These are phyloP conservation scores for Penaeus indicus DNA, from an alignment of 1,140 invertebrate species.

Conservation along the genomic window DNA sequence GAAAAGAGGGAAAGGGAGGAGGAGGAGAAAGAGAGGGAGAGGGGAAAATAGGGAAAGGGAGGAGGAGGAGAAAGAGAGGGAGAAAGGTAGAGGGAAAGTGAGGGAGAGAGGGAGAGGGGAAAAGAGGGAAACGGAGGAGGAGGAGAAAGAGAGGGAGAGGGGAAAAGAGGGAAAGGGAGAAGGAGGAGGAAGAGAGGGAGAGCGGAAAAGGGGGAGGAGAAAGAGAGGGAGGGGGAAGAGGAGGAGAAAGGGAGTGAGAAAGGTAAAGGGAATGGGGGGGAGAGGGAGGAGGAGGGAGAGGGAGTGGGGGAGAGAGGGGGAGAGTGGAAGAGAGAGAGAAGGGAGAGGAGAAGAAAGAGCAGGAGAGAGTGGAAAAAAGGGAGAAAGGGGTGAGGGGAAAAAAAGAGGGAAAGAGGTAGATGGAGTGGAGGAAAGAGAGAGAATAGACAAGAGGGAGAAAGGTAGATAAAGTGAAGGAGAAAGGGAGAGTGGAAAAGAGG, in stretches of 20 bases:
- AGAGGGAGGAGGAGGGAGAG: neutral
- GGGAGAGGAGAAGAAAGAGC: neutral
- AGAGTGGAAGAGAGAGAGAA: neutral
- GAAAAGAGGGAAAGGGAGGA: neutral
- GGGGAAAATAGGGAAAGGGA: too few species aligned
- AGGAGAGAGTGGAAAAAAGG: neutral
- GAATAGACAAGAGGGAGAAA: too few species aligned
- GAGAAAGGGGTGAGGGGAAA: too few species aligned
- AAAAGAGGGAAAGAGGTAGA: too few species aligned
- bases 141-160: neutral
- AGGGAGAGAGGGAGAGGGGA: neutral
- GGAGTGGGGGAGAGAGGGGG: neutral
- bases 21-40: neutral
- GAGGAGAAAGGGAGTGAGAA: neutral
- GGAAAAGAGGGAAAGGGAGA: neutral
- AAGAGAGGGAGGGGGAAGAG: neutral
- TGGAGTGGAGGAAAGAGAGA: too few species aligned
- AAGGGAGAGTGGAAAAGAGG: too few species aligned
- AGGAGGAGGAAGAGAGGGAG: neutral
- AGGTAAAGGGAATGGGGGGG: neutral
- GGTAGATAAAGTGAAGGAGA: too few species aligned
- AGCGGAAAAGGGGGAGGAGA: neutral
- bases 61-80: too few species aligned
- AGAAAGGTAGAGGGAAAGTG: neutral
- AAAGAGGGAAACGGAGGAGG: neutral